These are phyloP conservation scores for Muscicapa adusta DNA, from an alignment of 2,113 vertebrate species.

Conservation along the genomic window DNA sequence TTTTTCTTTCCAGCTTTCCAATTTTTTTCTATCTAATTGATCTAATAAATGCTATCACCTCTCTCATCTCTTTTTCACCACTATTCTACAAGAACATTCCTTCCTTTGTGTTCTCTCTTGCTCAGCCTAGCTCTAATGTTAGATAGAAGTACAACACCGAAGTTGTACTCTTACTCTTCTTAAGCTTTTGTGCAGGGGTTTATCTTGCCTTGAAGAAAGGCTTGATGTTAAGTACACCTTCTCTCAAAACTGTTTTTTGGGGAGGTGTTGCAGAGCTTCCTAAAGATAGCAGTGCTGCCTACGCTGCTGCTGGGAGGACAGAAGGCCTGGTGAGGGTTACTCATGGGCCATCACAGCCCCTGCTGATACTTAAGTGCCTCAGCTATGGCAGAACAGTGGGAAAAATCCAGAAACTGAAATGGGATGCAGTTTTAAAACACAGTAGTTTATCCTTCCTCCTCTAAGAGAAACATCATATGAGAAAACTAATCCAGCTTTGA, in stretches of 20 bases:
- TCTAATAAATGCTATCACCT: not conserved
- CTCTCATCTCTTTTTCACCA: not conserved
- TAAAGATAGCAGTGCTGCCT: not conserved
- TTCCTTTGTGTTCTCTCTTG: not conserved
- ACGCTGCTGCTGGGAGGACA: not conserved
- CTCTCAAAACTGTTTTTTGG: not conserved
- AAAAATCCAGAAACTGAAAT: not conserved
- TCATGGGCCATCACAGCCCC: not conserved
- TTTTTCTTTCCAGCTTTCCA: not conserved
- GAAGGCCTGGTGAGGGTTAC: not conserved
- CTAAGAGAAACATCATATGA: not conserved
- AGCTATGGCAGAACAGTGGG: not conserved
- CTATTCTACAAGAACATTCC: not conserved
- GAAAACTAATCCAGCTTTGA: not conserved
- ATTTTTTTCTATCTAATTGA: not conserved
- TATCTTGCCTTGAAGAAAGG: not conserved
- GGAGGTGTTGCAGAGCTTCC: not conserved
- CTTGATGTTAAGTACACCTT: not conserved
- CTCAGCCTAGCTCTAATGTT: not conserved
- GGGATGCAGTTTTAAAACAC: not conserved
- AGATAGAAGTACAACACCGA: not conserved
- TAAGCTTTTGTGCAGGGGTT: not conserved
- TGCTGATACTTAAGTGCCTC: not conserved
- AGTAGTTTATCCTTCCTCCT: not conserved
- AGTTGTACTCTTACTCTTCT: not conserved